Evolutionary conservation across 2,113 vertebrate genomes (phyloP).

Genomic region (Labeo rohita): DNA sequence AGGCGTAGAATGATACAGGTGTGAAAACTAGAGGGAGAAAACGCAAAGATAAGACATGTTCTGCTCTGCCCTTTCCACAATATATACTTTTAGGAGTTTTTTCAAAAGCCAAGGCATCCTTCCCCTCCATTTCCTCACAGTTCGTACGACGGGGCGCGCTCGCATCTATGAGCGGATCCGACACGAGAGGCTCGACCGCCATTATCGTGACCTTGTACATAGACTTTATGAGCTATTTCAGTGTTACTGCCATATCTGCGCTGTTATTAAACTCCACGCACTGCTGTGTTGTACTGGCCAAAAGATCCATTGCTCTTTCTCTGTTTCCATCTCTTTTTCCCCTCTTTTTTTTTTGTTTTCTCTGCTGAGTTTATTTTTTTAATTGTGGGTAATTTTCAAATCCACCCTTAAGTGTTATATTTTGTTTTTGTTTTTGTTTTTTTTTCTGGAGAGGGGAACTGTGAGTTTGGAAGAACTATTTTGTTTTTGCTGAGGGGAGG

Average conservation of each 20-base stretch:
- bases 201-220: conserved; percentile 84
- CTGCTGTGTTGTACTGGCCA: conserved; percentile 87
- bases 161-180: conserved; percentile 66
- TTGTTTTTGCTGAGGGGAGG: conserved; percentile 61
- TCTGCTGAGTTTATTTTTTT: conserved; percentile 69
- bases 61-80: conserved; percentile 19
- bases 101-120: background rate
- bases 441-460: conserved; percentile 64
- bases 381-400: conserved; percentile 69
- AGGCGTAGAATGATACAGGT: conserved; percentile 63
- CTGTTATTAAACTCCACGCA: conserved; percentile 84
- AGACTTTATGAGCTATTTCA: conserved; percentile 88
- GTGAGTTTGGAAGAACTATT: conserved; percentile 53
- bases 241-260: conserved; percentile 97
- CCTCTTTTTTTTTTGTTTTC: conserved; percentile 58
- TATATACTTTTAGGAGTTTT: background rate
- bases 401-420: conserved; percentile 55
- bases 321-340: conserved; percentile 29
- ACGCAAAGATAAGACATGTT: background rate
- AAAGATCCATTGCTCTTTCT: conserved; percentile 77
- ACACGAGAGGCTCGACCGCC: conserved; percentile 76
- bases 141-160: conserved; percentile 74
- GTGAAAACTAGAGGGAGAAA: conserved; percentile 19
- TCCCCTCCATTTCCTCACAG: conserved; percentile 36
- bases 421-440: background rate